phyloP scores from a whole-genome alignment of 2,113 vertebrate genomes.

The Corydoras maculifer region DNA sequence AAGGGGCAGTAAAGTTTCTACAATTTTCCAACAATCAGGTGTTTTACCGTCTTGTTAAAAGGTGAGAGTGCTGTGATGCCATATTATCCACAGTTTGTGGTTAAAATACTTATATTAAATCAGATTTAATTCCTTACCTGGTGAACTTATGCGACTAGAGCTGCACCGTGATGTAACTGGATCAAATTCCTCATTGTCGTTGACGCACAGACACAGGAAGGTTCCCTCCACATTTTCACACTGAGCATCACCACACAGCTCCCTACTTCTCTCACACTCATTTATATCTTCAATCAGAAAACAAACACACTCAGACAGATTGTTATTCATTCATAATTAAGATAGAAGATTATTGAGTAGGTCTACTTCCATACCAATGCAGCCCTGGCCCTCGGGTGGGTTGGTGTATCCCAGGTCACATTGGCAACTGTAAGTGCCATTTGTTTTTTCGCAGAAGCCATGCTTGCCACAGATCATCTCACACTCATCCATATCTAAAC shows the following conservation, averaged over 20 bases:
- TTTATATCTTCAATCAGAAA: constrained; percentile 57
- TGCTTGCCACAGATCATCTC: constrained; percentile 64
- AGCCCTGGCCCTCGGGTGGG: constrained; percentile 45
- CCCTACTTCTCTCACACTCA: constrained; percentile 67
- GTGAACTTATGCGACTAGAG: constrained; percentile 24
- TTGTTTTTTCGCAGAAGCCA: constrained; percentile 68
- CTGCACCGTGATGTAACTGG: constrained; percentile 63
- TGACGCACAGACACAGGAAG: constrained; percentile 75
- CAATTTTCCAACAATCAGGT: too few relatives aligned
- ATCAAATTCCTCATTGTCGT: constrained; percentile 72
- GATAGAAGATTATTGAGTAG: not conserved
- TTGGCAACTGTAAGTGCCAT: constrained; percentile 63
- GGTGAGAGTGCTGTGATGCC: too few relatives aligned
- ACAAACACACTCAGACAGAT: constrained; percentile 14
- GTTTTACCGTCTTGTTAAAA: too few relatives aligned
- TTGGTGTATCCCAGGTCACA: constrained; percentile 66
- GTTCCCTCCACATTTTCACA: constrained; percentile 73
- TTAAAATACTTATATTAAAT: constrained; percentile 14
- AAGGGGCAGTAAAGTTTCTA: too few relatives aligned
- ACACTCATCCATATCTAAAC: constrained; percentile 66
- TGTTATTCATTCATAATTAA: not conserved
- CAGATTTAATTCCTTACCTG: constrained; percentile 56
- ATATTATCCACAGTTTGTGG: too few relatives aligned
- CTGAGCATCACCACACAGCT: constrained; percentile 64
- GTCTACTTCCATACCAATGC: constrained; percentile 57